Evolutionary conservation across 2,888 invertebrate species (phyloP).

Genomic region (Eucera pruinosa): DNA sequence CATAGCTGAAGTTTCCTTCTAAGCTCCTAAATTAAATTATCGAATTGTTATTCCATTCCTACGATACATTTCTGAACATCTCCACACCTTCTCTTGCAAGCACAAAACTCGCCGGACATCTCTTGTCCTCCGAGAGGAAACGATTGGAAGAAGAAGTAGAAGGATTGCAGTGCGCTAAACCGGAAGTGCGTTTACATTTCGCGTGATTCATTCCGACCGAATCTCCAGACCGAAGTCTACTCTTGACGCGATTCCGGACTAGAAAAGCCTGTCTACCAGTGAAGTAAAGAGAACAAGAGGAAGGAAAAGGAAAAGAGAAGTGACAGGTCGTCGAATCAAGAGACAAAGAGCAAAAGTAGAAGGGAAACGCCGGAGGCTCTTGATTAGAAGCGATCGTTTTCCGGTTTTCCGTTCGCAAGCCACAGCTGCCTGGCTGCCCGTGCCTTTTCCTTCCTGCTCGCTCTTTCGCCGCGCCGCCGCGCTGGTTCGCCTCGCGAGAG

Average conservation of each 20-base stretch:
- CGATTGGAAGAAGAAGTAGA: slow-evolving; percentile 33
- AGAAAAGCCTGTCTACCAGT: slow-evolving; percentile 22
- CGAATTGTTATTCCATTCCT: background rate
- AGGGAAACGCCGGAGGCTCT: slow-evolving; percentile 63
- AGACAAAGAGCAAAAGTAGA: slow-evolving; percentile 41
- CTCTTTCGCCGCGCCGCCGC: slow-evolving; percentile 35
- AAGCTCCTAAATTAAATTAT: background rate
- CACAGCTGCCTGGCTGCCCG: slow-evolving; percentile 59
- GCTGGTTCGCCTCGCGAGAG: slow-evolving; percentile 77
- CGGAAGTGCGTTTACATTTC: slow-evolving; percentile 57
- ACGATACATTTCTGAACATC: background rate
- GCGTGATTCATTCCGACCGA: slow-evolving; percentile 53
- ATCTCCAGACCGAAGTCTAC: slow-evolving; percentile 29
- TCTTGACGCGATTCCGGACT: slow-evolving; percentile 3
- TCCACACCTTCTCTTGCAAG: background rate
- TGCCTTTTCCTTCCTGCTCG: slow-evolving; percentile 48
- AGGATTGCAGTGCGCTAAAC: slow-evolving; percentile 41
- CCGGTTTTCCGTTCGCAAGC: slow-evolving; percentile 80
- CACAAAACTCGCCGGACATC: background rate
- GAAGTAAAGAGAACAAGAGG: background rate
- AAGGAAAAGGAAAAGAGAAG: background rate
- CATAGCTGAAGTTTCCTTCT: too few species aligned
- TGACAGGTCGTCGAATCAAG: slow-evolving; percentile 1
- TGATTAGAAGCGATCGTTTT: slow-evolving; percentile 77
- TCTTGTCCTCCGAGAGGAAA: slow-evolving; percentile 41